These are phyloP conservation scores for Podocnemis expansa DNA, from an alignment of 2,113 vertebrate genomes.

Conservation along the genomic window DNA sequence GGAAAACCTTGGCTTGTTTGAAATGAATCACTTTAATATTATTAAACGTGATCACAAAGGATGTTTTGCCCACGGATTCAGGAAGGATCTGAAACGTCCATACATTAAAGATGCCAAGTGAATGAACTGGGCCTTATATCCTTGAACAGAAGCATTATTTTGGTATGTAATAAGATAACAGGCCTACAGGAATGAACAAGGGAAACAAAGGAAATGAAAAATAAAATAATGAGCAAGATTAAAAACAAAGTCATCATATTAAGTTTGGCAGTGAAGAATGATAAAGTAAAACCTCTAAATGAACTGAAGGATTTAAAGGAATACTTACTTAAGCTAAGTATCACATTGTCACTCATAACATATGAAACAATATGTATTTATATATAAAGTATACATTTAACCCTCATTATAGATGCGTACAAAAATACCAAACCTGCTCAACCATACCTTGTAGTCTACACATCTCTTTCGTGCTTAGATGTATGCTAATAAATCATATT, in stretches of 20 bases:
- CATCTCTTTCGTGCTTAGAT: background rate
- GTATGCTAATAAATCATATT: background rate
- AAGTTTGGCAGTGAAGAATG: slow-evolving; percentile 70
- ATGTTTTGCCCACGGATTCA: slow-evolving; percentile 74
- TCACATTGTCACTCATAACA: slow-evolving; percentile 39
- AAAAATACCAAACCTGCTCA: slow-evolving; percentile 70
- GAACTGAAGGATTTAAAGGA: slow-evolving; percentile 66
- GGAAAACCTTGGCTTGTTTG: slow-evolving; percentile 75
- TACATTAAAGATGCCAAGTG: slow-evolving; percentile 66
- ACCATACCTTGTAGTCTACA: slow-evolving; percentile 72
- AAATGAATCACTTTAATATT: slow-evolving; percentile 48
- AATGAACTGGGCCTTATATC: slow-evolving; percentile 92
- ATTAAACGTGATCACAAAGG: slow-evolving; percentile 25
- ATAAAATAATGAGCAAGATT: slow-evolving; percentile 77
- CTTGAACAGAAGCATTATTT: slow-evolving; percentile 94
- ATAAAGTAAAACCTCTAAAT: slow-evolving; percentile 66
- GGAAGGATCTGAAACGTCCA: slow-evolving; percentile 70
- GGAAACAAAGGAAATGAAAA: slow-evolving; percentile 81
- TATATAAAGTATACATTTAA: slow-evolving; percentile 69
- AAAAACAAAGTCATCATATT: slow-evolving; percentile 77
- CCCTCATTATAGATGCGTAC: slow-evolving; percentile 73
- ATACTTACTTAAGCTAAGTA: slow-evolving; percentile 44
- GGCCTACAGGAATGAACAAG: slow-evolving; percentile 74
- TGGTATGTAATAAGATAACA: slow-evolving; percentile 71
- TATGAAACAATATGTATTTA: slow-evolving; percentile 6